Evolutionary conservation across 1,140 invertebrate genomes (phyloP), one percentile per base, ranked within the genome.

Genomic region (Lepidurus couesii): DNA sequence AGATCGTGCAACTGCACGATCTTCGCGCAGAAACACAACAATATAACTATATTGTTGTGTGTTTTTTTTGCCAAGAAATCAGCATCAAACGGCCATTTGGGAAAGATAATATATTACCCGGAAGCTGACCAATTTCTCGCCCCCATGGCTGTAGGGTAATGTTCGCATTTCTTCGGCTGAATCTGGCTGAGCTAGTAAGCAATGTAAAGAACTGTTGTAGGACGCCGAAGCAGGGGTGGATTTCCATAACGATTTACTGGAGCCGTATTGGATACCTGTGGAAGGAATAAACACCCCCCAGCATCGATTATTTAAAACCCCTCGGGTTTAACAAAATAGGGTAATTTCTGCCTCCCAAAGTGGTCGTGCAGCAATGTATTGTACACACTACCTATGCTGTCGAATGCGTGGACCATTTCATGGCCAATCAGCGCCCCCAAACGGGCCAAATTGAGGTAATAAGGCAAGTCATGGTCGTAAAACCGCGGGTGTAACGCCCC

Each of bases 391-490:
- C 53, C 53, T 65, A 65, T 65, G 16, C 21, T 65, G 13, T 65
- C 53, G 8, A 65, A 65, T n/a, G 53, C 53, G 53, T 65, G 53
- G 8, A 65, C 53, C 53, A 65, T 65, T 65, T 65, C 53, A 21
- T 65, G 53, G 21, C 53, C 53, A 21, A 65, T 65, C n/a, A 65
- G 16, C 6, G 53, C 16, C 16, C 53, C 53, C 21, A 65, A 65
- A 13, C 53, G 53, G 9, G 53, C 53, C 13, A 65, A 65, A 7
- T 65, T 65, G 53, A 65, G 53, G 21, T 65, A 65, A 65, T 65
- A 65, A 13, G 53, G 53, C 53, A 65, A 65, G 21, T 65, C 53
- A 1, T 4, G 53, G 21, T 65, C 53, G 53, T 65, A 65, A 65
- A 65, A 65, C 53, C 53, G 53, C 0, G 53, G 53, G 13, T 65